Evolutionary conservation across 2,797 vertebrate species (phyloP).

Genomic region (Otolemur crassicaudatus): DNA sequence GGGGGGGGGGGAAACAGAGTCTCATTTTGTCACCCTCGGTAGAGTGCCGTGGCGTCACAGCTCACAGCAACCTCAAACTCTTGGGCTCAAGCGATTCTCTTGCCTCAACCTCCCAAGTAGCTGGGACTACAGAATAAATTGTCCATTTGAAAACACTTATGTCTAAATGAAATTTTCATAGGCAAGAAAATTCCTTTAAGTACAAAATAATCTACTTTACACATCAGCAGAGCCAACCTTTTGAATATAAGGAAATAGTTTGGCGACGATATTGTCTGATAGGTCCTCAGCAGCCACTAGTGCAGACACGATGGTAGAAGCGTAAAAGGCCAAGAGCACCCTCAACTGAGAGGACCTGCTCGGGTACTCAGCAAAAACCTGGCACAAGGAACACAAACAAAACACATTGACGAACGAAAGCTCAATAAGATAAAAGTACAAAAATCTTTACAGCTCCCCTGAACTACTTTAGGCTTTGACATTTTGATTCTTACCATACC

Average conservation of each 20-base stretch:
- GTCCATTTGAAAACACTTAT: conserved; percentile 25
- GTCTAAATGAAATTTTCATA: conserved; percentile 7
- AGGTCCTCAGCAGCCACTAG: conserved; percentile 90
- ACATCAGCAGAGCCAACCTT: conserved; percentile 87
- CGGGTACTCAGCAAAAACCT: conserved; percentile 90
- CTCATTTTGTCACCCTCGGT: no score
- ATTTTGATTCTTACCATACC: background rate
- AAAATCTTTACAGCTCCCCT: background rate
- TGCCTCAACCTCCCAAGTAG: no score
- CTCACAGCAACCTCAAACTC: no score
- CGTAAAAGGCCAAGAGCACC: conserved; percentile 96
- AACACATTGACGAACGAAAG: background rate
- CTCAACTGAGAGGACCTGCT: conserved; percentile 91
- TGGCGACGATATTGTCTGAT: conserved; percentile 91
- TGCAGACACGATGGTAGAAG: conserved; percentile 92
- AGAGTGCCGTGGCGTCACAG: no score
- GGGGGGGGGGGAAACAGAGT: no score
- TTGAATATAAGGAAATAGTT: conserved; percentile 95
- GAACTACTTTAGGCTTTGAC: background rate
- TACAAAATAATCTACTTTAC: conserved; percentile 19
- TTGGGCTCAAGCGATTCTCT: no score
- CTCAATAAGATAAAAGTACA: background rate
- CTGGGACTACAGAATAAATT: background rate
- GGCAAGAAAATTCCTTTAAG: background rate
- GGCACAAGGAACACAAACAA: conserved; percentile 29